Evolutionary conservation across 2,797 vertebrate species (phyloP), one percentile per base, ranked within the genome.

Genomic region (Enoplosus armatus): DNA sequence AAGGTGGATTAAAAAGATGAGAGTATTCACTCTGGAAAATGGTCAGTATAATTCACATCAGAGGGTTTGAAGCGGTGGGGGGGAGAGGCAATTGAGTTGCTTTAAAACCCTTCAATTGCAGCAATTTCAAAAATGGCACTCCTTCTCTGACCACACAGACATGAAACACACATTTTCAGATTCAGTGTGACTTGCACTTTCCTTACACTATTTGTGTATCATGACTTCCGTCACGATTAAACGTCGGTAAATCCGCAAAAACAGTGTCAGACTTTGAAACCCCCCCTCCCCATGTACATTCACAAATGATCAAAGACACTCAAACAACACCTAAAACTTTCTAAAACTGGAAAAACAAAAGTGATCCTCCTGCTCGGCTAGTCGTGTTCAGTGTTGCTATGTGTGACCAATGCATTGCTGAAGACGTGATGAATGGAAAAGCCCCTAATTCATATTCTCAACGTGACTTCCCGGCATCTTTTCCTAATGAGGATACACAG

Each of bases 401-500:
- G 68, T 62, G 29, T 65, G 71, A 61, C 67, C 58, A 37, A 6
- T 37, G 22, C 59, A 51, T 64, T 47, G 2, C 47, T 70, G 20
- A n/a, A 67, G 45, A 74, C 58, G 6, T 39, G 61, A 71, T 63
- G 60, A 69, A 45, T 0, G 16, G 39, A 68, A n/a, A n/a, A 2
- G 7, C n/a, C 37, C 8, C 33, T 51, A 15, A 72, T 72, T 83
- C 31, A 59, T 74, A 56, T 60, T 79, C 43, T 24, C 16, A 18
- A 56, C 2, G 0, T 8, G 61, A 61, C 22, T 22, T 56, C 24
- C 41, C 50, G 6, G 14, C 60, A 60, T 68, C 6, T 35, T n/a
- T n/a, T 66, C 26, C 26, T 60, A 75, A 80, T 75, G 53, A 77
- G 47, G 66, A 75, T 12, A 37, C 54, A 61, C n/a, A 65, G 60